Evolutionary conservation across 2,888 invertebrate species (phyloP), one percentile per base, ranked within the genome.

Genomic region (Xestoiulus laeticollis): DNA sequence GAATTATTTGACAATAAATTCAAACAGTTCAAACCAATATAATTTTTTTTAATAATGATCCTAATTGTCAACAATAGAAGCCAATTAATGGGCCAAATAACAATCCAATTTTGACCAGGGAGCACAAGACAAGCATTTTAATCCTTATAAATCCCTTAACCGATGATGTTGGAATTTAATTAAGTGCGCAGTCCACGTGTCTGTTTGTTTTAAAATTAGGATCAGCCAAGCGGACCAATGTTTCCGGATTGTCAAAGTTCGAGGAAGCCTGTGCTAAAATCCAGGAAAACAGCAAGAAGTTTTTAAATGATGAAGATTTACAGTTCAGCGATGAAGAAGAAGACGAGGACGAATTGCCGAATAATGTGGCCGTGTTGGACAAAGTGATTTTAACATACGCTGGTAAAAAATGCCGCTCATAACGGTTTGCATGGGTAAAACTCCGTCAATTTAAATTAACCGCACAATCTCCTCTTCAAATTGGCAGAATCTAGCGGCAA

Each of bases 261-360:
- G 59, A 59, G n/a, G 59, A 90, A 88, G 90, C 90, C 1, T 90
- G 90, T 89, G 90, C 89, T 12, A 53, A 88, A 82, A 89, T 90
- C 26, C 87, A 88, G 78, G 88, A 89, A 30, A 88, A 87, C n/a
- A 88, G 87, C 22, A 43, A 89, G 44, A 89, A 89, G 78, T 87
- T 88, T 85, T 78, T 89, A 32, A 85, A 78, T 12, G 86, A 84
- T 6, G 78, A 85, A 16, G 85, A n/a, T 33, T 4, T 32, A 30
- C 53, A 88, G 14, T 32, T 88, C 33, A 82, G 83, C 14, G 87
- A 87, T 3, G 68, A 85, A 1, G 87, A 88, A 14, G 87, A 87
- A 4, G 85, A 83, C n/a, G 89, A 89, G 68, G 89, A 89, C 0
- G 89, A 89, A 19, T 83, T 26, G 19, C 85, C 53, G 1, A 87